Evolutionary conservation across 2,888 invertebrate species (phyloP), one percentile per base, ranked within the genome.

Genomic region (Chaitophorus viminalis): DNA sequence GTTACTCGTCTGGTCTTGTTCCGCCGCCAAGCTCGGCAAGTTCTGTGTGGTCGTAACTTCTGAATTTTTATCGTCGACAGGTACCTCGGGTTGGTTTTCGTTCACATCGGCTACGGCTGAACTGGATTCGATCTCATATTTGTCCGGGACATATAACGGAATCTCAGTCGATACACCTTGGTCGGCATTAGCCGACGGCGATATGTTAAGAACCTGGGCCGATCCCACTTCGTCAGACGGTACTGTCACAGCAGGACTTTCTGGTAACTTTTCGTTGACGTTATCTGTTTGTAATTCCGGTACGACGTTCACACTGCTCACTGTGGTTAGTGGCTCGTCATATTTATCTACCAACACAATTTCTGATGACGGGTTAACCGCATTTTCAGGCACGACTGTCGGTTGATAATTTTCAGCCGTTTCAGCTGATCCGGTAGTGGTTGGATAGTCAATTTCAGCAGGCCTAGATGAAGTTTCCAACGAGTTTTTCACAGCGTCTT

Each of bases 381-480:
- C 25, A 18, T 29, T 36, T 60, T 75, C 83, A 3, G 78, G 33
- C 6, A 33, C 6, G 6, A 60, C 31, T 60, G 79, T 86, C 25
- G 79, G 52, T 74, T 79, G 52, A 9, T 86, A 18, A 11, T 85
- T 36, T 39, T 77, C 70, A 21, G 72, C 33, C 18, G 21, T 36
- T 39, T 77, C 70, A 21, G 72, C 33, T 11, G 21, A 29, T 17
- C 36, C 78, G 29, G 18, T 29, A 25, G 74, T 83, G 6, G 75
- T 11, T 6, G 39, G 65, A 46, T 87, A 65, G 14, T 60, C 21
- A 6, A 33, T 74, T 75, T 81, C 81, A 18, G 81, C 18, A 5
- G 87, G 81, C 68, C 65, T 81, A 9, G 87, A 87, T 39, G 81
- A 87, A 14, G 87, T 87, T 65, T 87, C 87, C 33, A 87, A 33